Evolutionary conservation across 1,140 invertebrate species (phyloP), one percentile per base, ranked within the genome.

Genomic region (Parapsyche elsis): DNA sequence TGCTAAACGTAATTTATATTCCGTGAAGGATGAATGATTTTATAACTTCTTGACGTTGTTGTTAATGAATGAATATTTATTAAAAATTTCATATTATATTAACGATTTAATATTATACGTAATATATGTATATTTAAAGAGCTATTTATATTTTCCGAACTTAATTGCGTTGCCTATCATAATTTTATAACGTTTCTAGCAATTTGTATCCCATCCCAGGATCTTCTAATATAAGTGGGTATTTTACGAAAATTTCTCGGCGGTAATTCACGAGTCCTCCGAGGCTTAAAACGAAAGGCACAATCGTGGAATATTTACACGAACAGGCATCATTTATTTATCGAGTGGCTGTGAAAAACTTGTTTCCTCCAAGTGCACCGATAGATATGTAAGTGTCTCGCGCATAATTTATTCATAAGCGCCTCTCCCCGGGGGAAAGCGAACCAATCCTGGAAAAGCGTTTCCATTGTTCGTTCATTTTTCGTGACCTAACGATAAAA

Each of bases 311-410:
- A 26, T 67, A 75, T 75, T 75, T 23, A 75, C 16, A 23, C 7
- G 73, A 30, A 57, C 7, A 26, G 70, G n/a, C 19, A 57, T 75
- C 73, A 23, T 49, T 75, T 75, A 75, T 75, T 75, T 75, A 75
- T 57, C 21, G 23, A 67, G 24, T 0, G 73, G 46, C 45, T 26
- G 73, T 75, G 73, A 57, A 75, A 75, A 75, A 75, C 73, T 75
- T 75, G 24, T 75, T 75, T 57, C 16, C 19, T 57, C 24, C 46
- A 57, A 75, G 73, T 75, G 73, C 46, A 75, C 73, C 73, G 73
- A 75, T 75, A 75, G 73, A 75, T 75, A 57, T 75, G 73, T 75
- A 75, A 75, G 73, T 75, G 73, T 75, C 73, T 75, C 73, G 46
- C 73, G 9, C 2, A 57, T 57, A 57, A 75, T 75, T 57, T 75